These are phyloP conservation scores for Cepaea nemoralis DNA, from an alignment of 1,140 invertebrate species.

Conservation along the genomic window DNA sequence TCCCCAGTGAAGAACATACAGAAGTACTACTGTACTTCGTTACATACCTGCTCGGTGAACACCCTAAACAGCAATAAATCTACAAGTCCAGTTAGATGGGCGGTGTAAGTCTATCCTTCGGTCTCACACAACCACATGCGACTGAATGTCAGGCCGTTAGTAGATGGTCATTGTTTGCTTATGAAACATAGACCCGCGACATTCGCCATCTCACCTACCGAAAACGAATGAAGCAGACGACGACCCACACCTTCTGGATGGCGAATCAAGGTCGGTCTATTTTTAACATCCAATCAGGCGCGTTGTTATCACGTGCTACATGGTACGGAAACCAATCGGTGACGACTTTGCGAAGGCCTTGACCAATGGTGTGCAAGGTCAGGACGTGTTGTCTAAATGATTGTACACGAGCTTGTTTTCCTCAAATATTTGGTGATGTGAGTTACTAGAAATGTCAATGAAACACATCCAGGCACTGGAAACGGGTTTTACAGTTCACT, in stretches of 20 bases:
- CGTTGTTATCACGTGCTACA: neutral
- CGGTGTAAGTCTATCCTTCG: neutral
- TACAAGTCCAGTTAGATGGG: neutral
- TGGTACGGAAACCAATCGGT: neutral
- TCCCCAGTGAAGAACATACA: too few species aligned
- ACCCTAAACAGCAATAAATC: neutral
- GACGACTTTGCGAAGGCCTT: neutral
- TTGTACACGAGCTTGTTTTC: neutral
- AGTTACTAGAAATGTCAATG: too few species aligned
- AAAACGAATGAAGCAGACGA: neutral
- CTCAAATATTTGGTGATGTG: too few species aligned
- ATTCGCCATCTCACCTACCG: neutral
- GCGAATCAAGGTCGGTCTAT: neutral
- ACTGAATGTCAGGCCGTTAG: neutral
- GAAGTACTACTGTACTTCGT: too few species aligned
- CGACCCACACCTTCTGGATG: neutral
- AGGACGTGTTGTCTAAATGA: slow-evolving; percentile 16
- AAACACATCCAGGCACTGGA: too few species aligned
- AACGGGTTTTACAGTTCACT: too few species aligned
- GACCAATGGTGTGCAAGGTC: slow-evolving; percentile 26
- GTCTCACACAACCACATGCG: neutral
- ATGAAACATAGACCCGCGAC: neutral
- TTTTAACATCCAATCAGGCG: neutral
- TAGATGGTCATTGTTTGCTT: neutral
- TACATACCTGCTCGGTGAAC: neutral